Evolutionary conservation across 2,797 vertebrate genomes (phyloP), one percentile per base, ranked within the genome.

Genomic region (Gouania willdenowi): DNA sequence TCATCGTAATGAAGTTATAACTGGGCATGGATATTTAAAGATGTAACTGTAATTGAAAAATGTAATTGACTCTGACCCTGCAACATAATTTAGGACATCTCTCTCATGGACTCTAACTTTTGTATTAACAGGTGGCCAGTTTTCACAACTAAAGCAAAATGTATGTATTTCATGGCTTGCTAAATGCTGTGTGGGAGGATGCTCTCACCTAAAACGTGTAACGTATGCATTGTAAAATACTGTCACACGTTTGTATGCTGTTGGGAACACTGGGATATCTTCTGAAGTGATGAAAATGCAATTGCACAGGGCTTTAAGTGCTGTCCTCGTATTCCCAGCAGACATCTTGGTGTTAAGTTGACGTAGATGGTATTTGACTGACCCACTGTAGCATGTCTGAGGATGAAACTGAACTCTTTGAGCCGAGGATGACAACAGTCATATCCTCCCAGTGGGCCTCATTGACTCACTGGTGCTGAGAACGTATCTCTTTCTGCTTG

Each of bases 251-350:
- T 31, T 36, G 17, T 62, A 68, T 23, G 26, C 66, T 8, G 7
- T 30, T 26, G 66, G 45, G 69, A 72, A 43, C 26, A 23, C 39
- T 45, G 60, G 36, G 31, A 45, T 64, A 65, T 71, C 54, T 49
- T 9, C 19, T 8, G 15, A 45, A 66, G 48, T 25, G 65, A 64
- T 66, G 62, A 61, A 59, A 18, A 41, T 29, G 35, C 42, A 19
- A 6, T 12, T 21, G 25, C 38, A 24, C 49, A 55, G 3, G 6
- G 48, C 63, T 70, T 40, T 46, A 41, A 55, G 53, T 66, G 63
- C 71, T 81, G 69, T 81, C 82, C 66, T 53, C 59, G 66, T 66
- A 69, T 66, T 81, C 82, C 78, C 77, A 63, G 77, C 60, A 67
- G 84, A 83, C 57, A 12, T 43, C 33, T 18, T 22, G 39, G 57